Evolutionary conservation across 1,140 invertebrate genomes (phyloP).

Genomic region (Berghia stephanieae): DNA sequence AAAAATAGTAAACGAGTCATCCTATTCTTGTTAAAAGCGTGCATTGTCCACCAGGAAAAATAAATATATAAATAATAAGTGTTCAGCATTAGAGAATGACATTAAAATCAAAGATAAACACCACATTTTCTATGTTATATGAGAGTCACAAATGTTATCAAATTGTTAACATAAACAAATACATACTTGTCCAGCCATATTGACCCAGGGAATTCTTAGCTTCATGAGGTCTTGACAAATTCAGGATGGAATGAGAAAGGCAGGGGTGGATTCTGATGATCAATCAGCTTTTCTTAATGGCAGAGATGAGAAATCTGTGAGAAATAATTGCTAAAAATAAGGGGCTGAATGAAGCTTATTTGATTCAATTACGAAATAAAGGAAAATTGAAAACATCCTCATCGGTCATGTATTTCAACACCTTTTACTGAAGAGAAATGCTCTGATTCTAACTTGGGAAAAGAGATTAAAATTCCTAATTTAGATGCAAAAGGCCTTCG

Average conservation of each 20-base stretch:
- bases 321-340: no score
- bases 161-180: neutral
- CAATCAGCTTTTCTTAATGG: neutral
- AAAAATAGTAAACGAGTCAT: no score
- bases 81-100: neutral
- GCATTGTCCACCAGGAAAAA: no score
- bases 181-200: conserved; percentile 29
- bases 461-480: no score
- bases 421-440: no score
- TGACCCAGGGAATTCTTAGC: conserved; percentile 25
- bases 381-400: neutral
- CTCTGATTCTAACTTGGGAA: no score
- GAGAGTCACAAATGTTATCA: neutral
- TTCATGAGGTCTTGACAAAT: conserved; percentile 19
- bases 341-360: neutral
- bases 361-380: neutral
- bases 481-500: no score
- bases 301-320: no score
- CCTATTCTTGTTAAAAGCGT: no score
- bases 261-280: neutral
- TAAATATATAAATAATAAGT: no score
- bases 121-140: neutral
- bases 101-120: neutral
- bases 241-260: conserved; percentile 18
- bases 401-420: no score